Evolutionary conservation across 2,888 invertebrate genomes (phyloP).

Genomic region (Caenorhabditis wallacei): DNA sequence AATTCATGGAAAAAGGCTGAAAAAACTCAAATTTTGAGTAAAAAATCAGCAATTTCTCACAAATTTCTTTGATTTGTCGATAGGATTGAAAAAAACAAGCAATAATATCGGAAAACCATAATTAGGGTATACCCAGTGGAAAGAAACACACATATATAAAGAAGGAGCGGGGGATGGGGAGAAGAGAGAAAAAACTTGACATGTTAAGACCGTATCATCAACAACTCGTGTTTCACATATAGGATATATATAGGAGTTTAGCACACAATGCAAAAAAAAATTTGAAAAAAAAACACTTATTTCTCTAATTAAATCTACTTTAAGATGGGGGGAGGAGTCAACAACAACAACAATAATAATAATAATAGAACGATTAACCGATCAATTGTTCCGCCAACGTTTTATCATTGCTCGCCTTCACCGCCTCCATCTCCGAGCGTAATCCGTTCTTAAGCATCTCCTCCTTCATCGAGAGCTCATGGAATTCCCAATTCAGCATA

Average conservation of each 20-base stretch:
- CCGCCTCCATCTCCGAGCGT: constrained; percentile 11
- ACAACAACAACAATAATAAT: neutral
- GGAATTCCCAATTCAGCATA: constrained; percentile 37
- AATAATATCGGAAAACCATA: constrained; percentile 36
- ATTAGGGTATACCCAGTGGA: constrained; percentile 21
- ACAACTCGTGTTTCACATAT: constrained; percentile 50
- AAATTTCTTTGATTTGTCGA: constrained; percentile 5
- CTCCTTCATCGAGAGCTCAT: constrained; percentile 12
- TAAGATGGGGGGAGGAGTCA: neutral
- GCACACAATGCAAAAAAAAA: neutral
- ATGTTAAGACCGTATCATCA: constrained; percentile 58
- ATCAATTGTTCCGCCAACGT: constrained; percentile 16
- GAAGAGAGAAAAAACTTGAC: constrained; percentile 48
- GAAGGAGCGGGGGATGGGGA: neutral
- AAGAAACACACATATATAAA: neutral
- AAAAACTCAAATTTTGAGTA: neutral
- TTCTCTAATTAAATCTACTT: constrained; percentile 42
- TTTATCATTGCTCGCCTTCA: constrained; percentile 3
- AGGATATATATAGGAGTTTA: constrained; percentile 6
- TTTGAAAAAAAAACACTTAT: constrained; percentile 8
- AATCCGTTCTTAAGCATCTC: constrained; percentile 46
- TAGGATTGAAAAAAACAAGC: constrained; percentile 29
- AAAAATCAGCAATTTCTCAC: constrained; percentile 1
- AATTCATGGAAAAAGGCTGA: neutral
- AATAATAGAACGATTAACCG: neutral